phyloP scores from a whole-genome alignment of 2,888 invertebrate genomes.

The Noctua comes region DNA sequence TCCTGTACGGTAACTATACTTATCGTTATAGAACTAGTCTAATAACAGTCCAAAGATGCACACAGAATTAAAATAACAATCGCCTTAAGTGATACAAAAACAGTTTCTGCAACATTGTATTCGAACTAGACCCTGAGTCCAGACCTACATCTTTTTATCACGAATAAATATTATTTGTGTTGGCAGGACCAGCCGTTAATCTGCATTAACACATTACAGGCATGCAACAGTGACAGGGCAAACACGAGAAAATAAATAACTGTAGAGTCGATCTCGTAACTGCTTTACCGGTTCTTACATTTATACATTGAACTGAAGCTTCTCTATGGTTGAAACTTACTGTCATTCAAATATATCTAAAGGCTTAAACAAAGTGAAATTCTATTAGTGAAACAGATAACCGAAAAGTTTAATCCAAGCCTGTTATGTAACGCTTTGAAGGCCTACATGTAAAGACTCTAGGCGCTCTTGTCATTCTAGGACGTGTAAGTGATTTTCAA shows the following conservation, averaged over 20 bases:
- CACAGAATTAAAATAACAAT: slow-evolving; percentile 35
- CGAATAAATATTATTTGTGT: slow-evolving; percentile 3
- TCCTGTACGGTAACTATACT: background rate
- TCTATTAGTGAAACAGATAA: background rate
- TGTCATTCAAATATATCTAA: background rate
- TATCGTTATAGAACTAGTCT: background rate
- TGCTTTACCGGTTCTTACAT: background rate
- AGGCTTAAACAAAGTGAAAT: background rate
- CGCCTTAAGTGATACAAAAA: slow-evolving; percentile 11
- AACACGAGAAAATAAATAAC: slow-evolving; percentile 22
- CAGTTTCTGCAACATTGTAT: slow-evolving; percentile 44
- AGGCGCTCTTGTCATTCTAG: background rate
- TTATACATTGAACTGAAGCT: background rate
- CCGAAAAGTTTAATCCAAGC: background rate
- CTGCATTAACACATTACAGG: slow-evolving; percentile 38
- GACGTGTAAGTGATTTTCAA: background rate
- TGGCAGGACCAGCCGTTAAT: slow-evolving; percentile 7
- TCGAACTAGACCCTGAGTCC: slow-evolving; percentile 14
- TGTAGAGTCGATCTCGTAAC: background rate
- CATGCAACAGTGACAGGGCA: slow-evolving; percentile 35
- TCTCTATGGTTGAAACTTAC: background rate
- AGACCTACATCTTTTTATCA: slow-evolving; percentile 13
- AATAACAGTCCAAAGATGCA: background rate
- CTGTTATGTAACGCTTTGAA: background rate
- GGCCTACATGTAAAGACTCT: background rate